A percentile compares a stretch with the other conserved stretches of the same genome.
These are phyloP conservation scores for Siderastrea siderea DNA, from an alignment of 92 coral and sea anemone species.

Conservation along the genomic window DNA sequence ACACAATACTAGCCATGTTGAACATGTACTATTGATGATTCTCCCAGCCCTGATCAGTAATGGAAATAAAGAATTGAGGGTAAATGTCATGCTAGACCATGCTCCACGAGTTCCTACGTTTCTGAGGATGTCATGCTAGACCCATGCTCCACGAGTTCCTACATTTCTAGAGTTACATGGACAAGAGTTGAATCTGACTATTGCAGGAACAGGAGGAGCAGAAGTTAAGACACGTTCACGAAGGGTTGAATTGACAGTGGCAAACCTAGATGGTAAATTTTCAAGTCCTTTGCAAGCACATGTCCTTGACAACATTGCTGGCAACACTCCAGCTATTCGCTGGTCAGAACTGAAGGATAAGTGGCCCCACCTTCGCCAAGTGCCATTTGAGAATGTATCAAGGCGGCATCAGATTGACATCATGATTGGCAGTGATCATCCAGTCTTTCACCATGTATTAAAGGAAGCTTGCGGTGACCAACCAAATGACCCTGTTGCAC, in stretches of 20 bases:
- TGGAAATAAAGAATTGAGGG: background rate
- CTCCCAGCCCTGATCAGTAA: conserved; percentile 25
- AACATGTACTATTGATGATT: conserved; percentile 19
- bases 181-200: conserved; percentile 24
- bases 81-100: conserved; percentile 43
- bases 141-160: no score
- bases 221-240: conserved; percentile 38
- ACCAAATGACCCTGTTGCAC: conserved; percentile 47
- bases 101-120: conserved; percentile 36
- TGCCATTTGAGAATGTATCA: conserved; percentile 55
- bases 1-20: background rate
- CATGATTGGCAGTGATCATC: conserved; percentile 69
- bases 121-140: conserved; percentile 39
- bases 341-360: conserved; percentile 67
- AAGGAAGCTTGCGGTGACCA: conserved; percentile 19
- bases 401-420: conserved; percentile 58
- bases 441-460: conserved; percentile 44
- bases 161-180: conserved; percentile 36
- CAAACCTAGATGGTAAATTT: conserved; percentile 29
- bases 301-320: conserved; percentile 55
- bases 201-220: conserved; percentile 39
- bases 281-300: conserved; percentile 34
- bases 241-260: conserved; percentile 20
- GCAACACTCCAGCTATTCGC: conserved; percentile 66
- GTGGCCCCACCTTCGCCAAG: conserved; percentile 48